Conservation (phyloP, 2,797 vertebrate genomes). For the Hemibagrus guttatus region DNA sequence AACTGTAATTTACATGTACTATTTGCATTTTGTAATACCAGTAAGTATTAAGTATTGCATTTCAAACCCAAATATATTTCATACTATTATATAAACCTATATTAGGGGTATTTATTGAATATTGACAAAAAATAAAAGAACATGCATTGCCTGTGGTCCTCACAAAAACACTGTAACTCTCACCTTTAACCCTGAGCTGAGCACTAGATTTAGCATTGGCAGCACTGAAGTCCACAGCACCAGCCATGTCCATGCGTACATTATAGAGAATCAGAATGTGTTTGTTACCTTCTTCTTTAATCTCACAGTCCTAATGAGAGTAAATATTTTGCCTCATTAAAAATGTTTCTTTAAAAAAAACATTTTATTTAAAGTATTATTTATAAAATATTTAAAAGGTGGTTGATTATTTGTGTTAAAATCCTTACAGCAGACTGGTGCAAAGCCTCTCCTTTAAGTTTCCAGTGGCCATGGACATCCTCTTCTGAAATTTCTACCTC, state of each 20-base stretch:
- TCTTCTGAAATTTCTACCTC: constrained; percentile 95
- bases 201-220: constrained; percentile 94
- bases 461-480: constrained; percentile 91
- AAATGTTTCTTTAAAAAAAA: background rate
- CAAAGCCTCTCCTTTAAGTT: constrained; percentile 88
- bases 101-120: background rate
- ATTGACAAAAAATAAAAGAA: background rate
- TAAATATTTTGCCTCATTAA: constrained; percentile 3
- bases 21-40: background rate
- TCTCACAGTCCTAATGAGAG: constrained; percentile 87
- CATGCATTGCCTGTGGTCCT: background rate
- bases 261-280: constrained; percentile 92
- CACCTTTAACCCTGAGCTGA: constrained; percentile 95
- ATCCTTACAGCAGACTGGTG: constrained; percentile 86
- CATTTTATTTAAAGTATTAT: no score
- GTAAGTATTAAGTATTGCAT: background rate
- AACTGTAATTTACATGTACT: background rate
- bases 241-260: constrained; percentile 87
- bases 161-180: constrained; percentile 24
- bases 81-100: background rate
- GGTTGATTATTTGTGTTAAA: background rate
- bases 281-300: constrained; percentile 92
- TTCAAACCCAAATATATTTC: background rate
- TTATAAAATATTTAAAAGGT: background rate
- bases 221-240: constrained; percentile 91